A percentile compares a stretch with the other conserved stretches of the same genome.
Conservation (phyloP, 1,140 invertebrate species). For the Rhagoletis pomonella region DNA sequence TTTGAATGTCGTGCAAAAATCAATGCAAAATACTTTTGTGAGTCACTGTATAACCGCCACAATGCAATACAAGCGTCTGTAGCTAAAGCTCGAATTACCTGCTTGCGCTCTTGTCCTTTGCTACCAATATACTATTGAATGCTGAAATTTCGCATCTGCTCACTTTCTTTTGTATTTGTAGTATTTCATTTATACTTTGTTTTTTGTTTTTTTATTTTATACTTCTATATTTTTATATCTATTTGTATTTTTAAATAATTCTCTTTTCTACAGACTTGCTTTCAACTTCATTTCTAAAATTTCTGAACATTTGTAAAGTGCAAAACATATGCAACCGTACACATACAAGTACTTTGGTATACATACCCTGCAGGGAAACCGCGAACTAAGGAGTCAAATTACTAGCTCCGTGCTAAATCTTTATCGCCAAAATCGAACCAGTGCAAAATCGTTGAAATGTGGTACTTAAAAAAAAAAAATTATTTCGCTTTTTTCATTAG, state of each 20-base stretch:
- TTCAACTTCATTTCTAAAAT: conserved; percentile 20
- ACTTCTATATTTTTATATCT: not conserved
- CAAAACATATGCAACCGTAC: not conserved
- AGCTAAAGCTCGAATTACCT: conserved; percentile 7
- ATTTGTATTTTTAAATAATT: not conserved
- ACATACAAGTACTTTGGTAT: not conserved
- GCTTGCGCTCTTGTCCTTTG: not conserved
- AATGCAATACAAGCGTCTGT: not conserved
- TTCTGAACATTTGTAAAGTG: not conserved
- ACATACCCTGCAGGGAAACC: too few relatives aligned
- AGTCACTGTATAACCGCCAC: too few relatives aligned
- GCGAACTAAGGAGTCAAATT: too few relatives aligned
- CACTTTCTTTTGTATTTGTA: conserved; percentile 18
- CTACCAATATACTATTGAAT: too few relatives aligned
- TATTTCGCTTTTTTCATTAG: too few relatives aligned
- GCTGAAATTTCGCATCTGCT: not conserved
- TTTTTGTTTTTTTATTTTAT: not conserved
- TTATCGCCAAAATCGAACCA: too few relatives aligned
- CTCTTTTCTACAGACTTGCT: not conserved
- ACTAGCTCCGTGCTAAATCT: too few relatives aligned
- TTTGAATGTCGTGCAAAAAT: too few relatives aligned
- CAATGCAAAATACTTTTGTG: too few relatives aligned
- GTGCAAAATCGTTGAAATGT: too few relatives aligned
- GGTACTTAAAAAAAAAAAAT: too few relatives aligned
- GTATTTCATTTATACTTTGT: not conserved